Base-by-base conservation (phyloP, 2,888 invertebrate genomes). In the Tholera decimalis region DNA sequence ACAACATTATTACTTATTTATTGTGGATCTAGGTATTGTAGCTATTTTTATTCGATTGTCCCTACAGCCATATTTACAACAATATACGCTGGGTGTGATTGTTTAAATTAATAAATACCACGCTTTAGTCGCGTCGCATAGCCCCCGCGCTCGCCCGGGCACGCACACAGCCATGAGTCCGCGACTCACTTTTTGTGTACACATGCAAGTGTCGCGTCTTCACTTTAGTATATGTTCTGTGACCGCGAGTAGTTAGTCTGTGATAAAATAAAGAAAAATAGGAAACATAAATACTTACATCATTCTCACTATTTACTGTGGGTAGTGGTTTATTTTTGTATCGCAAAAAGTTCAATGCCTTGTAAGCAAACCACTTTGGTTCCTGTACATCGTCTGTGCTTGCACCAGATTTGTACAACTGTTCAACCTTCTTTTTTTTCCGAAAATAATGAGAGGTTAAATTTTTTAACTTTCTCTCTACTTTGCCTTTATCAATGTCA, bases 291-390 rank as follows among this genome's bases (percentile, higher is more conserved):
- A 41, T 54, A 54, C 54, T 54, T 54, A 54, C 54, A 54, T 28
- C 53, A 28, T 43, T 55, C 28, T 55, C 51, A 61, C 61, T 57
- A 67, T 61, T 61, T 61, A 51, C 51, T 61, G 60, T 44, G 50
- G 61, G 41, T 50, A 59, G 13, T 59, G 58, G 59, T 69, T 69
- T 59, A 66, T 62, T 71, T 67, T 62, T 66, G 62, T 66, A n/a
- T 58, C 62, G 62, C 39, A 39, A 53, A 53, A 39, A 53, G 26
- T 26, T 39, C 51, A 53, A 26, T 51, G 35, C 65, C 66, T 61
- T 61, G 54, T 62, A 70, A 58, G 59, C 69, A 64, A 69, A 64
- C 64, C 50, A 69, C 56, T 71, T 71, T 57, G 66, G 70, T 63
- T 63, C 68, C 47, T 50, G 57, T 54, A 63, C 58, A 58, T 63